phyloP scores from a whole-genome alignment of 1,140 invertebrate genomes.

The Cydia fagiglandana region DNA sequence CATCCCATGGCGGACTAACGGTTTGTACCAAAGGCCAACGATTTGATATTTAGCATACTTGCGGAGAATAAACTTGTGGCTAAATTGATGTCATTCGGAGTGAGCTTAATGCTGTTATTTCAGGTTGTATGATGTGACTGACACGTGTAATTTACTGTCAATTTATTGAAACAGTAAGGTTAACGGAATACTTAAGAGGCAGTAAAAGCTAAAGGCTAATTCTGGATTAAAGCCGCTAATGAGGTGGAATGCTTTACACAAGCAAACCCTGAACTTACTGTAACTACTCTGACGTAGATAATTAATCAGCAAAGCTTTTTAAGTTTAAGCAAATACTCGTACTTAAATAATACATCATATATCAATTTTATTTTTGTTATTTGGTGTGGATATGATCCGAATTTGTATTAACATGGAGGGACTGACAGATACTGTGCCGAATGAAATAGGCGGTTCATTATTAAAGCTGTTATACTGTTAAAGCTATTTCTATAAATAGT shows the following conservation, averaged over 20 bases:
- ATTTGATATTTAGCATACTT: constrained; percentile 25
- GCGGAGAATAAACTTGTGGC: constrained; percentile 11
- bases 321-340: no score
- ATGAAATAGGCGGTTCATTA: no score
- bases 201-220: neutral
- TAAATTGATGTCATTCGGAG: constrained; percentile 16
- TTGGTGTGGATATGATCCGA: no score
- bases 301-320: no score
- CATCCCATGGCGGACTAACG: constrained; percentile 1
- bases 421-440: no score
- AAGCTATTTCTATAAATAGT: no score
- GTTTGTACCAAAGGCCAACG: constrained; percentile 14
- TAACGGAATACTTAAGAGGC: neutral
- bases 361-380: no score
- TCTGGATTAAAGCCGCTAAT: neutral
- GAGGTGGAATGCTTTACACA: no score
- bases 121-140: neutral
- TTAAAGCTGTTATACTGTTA: no score
- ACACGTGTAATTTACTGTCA: neutral
- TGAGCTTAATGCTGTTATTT: neutral
- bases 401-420: no score
- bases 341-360: no score
- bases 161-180: neutral
- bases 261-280: neutral
- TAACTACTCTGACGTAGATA: neutral